phyloP scores from a whole-genome alignment of 2,888 invertebrate species.

The Altica lythri region DNA sequence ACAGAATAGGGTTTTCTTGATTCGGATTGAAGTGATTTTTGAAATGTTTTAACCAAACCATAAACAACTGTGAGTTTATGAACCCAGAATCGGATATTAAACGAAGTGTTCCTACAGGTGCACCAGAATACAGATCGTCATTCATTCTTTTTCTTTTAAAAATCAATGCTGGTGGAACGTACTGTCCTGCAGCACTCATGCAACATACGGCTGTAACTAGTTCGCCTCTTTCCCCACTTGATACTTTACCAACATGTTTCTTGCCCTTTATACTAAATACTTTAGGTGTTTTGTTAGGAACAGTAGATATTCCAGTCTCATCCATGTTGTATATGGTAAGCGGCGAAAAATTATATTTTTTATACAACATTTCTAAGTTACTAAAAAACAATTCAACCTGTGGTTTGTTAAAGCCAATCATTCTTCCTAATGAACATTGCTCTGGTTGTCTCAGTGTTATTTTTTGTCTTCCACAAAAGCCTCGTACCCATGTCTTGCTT shows the following conservation, averaged over 20 bases:
- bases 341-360: constrained; percentile 20
- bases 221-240: constrained; percentile 32
- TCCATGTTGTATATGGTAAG: constrained; percentile 42
- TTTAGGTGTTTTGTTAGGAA: constrained; percentile 1
- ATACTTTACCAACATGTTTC: constrained; percentile 27
- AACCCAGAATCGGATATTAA: constrained; percentile 10
- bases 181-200: constrained; percentile 31
- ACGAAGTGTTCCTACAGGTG: constrained; percentile 10
- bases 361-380: not conserved
- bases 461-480: not conserved
- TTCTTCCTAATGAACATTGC: constrained; percentile 8
- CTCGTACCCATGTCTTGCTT: constrained; percentile 8
- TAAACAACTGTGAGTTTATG: constrained; percentile 22
- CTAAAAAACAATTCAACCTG: constrained; percentile 1
- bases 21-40: constrained; percentile 10
- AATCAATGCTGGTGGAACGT: constrained; percentile 34
- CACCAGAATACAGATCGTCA: constrained; percentile 21
- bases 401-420: constrained; percentile 13
- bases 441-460: not conserved
- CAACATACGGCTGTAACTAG: constrained; percentile 28
- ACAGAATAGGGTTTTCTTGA: constrained; percentile 14
- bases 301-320: constrained; percentile 32
- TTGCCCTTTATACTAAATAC: constrained; percentile 23
- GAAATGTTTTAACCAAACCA: constrained; percentile 27
- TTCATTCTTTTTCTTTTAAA: constrained; percentile 12